Conservation (phyloP, 1,140 invertebrate species). For the Maniola jurtina region DNA sequence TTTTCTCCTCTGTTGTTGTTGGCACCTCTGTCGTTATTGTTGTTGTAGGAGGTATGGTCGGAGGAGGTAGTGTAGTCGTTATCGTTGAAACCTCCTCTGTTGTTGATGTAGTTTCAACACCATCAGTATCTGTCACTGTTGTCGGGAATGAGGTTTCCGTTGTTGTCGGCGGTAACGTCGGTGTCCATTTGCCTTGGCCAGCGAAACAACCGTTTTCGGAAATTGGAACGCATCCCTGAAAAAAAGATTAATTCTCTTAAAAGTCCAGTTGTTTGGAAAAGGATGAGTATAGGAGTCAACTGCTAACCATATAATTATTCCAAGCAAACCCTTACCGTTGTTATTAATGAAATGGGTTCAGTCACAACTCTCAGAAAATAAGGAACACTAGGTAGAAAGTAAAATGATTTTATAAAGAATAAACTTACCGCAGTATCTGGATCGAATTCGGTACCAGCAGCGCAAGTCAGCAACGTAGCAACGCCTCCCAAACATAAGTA, state of each 20-base stretch:
- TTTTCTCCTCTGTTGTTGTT: neutral
- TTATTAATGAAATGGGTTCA: no score
- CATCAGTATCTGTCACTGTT: neutral
- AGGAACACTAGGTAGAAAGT: no score
- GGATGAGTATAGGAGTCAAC: no score
- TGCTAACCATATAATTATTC: no score
- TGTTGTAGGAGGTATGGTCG: neutral
- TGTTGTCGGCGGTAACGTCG: neutral
- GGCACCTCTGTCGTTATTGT: neutral
- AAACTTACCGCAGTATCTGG: constrained; percentile 2
- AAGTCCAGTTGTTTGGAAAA: no score
- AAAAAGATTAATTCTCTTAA: no score
- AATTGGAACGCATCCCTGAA: constrained; percentile 30
- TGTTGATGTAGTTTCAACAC: neutral
- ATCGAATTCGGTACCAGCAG: constrained; percentile 17
- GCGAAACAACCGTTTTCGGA: constrained; percentile 33
- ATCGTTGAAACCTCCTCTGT: no score
- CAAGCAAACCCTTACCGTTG: no score
- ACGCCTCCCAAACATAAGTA: constrained; percentile 27
- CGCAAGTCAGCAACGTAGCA: constrained; percentile 18
- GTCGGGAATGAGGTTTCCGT: neutral
- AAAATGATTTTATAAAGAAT: no score
- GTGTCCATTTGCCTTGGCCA: constrained; percentile 18
- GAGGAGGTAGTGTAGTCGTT: neutral
- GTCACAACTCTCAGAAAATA: no score